Base-by-base conservation (phyloP, 2,797 vertebrate genomes). In the Triplophysa bombifrons region DNA sequence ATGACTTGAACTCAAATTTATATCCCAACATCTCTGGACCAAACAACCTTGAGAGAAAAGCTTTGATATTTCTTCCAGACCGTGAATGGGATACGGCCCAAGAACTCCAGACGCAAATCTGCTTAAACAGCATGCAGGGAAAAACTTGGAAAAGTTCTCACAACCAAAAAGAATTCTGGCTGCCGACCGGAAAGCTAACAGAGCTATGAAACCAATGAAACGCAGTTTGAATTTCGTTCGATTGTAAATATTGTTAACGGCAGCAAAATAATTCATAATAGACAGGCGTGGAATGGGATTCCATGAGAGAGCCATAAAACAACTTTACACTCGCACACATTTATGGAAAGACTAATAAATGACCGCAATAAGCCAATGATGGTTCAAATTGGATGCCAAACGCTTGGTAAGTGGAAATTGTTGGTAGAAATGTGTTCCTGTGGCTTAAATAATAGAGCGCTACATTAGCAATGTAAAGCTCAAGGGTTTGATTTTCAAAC, bases 31-130 rank as follows among this genome's bases (percentile, higher is more conserved):
- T 78, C n/a, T 78, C 65, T 53, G 66, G 60, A 74, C 64, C 41
- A 78, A 83, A 74, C 58, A 67, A 75, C 34, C 50, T 56, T 60
- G 8, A 16, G 50, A 66, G 44, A 60, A 64, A 80, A 27, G 12
- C 48, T 77, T 81, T 81, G 65, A 78, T 78, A 66, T 70, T 71
- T 38, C 75, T 81, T 78, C 70, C 71, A 74, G 71, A 78, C 50
- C 73, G 17, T 6, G 0, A 50, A 84, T 56, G 60, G 70, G 41
- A 81, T 64, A 48, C 12, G 2, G 27, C 65, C 78, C 74, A 78
- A 61, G 44, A 78, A 58, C 61, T 80, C 74, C 79, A 84, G 82
- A 84, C 69, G 74, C 79, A 81, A 78, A 84, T 81, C 71, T 70
- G 74, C 70, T 78, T 77, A 81, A 81, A 69, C 27, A 58, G 46